phyloP scores from a whole-genome alignment of 2,113 vertebrate species.

The Rissa tridactyla region DNA sequence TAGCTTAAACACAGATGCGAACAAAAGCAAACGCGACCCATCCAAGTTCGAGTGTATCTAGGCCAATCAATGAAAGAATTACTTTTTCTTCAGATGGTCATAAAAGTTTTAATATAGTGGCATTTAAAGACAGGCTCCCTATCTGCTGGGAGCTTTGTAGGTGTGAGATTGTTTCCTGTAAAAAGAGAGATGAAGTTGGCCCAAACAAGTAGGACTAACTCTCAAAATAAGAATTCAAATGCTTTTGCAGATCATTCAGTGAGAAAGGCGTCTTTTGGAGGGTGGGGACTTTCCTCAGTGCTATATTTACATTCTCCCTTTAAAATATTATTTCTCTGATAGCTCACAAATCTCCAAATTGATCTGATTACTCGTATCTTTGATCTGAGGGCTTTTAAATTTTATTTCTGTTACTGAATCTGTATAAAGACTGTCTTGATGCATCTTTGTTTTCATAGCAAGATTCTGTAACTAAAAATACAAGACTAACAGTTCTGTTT shows the following conservation, averaged over 20 bases:
- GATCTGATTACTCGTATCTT: neutral
- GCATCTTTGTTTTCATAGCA: neutral
- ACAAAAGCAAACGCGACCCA: neutral
- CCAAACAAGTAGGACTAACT: neutral
- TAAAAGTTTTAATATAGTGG: neutral
- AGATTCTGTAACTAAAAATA: neutral
- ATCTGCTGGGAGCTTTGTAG: neutral
- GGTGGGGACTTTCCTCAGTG: neutral
- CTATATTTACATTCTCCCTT: neutral
- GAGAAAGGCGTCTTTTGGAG: neutral
- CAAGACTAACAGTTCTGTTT: neutral
- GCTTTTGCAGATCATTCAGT: neutral
- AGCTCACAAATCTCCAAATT: neutral
- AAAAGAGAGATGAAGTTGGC: neutral
- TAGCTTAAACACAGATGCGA: accelerated
- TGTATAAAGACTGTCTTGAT: neutral
- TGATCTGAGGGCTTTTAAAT: neutral
- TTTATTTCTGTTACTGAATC: neutral
- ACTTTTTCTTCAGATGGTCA: neutral
- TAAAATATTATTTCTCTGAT: neutral
- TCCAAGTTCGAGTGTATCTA: neutral
- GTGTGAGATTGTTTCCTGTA: neutral
- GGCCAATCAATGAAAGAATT: neutral
- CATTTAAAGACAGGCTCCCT: neutral
- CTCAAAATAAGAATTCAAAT: neutral